These are phyloP conservation scores for Oligia strigilis DNA, from an alignment of 2,888 invertebrate species.

Conservation along the genomic window DNA sequence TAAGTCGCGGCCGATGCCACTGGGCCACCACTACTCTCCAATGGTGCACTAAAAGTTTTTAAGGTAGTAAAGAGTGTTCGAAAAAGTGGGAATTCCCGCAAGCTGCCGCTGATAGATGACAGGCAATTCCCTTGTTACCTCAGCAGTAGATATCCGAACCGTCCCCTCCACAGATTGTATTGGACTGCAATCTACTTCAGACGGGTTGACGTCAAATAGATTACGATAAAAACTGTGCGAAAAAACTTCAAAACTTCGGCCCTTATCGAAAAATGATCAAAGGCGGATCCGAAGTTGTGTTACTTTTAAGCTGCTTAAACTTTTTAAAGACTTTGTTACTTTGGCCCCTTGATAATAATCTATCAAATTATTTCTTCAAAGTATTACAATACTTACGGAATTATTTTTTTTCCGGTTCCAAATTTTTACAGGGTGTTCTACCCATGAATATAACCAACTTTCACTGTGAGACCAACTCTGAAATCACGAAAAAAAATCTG, in stretches of 20 bases:
- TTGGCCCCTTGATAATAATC: constrained; percentile 49
- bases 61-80: constrained; percentile 20
- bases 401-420: too few relatives aligned
- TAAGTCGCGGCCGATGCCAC: too few relatives aligned
- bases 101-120: constrained; percentile 62
- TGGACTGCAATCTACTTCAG: constrained; percentile 63
- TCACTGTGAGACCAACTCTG: too few relatives aligned
- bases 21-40: too few relatives aligned
- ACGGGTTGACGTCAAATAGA: constrained; percentile 59
- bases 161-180: constrained; percentile 59
- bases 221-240: constrained; percentile 51
- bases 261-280: constrained; percentile 61
- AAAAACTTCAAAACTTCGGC: constrained; percentile 45
- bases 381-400: neutral
- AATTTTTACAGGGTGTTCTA: too few relatives aligned
- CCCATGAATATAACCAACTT: too few relatives aligned
- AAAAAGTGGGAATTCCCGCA: constrained; percentile 36
- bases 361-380: constrained; percentile 26
- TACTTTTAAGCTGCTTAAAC: constrained; percentile 47
- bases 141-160: constrained; percentile 39
- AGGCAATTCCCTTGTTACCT: constrained; percentile 60
- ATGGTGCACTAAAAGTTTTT: constrained; percentile 2
- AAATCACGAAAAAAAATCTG: too few relatives aligned
- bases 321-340: constrained; percentile 56
- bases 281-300: constrained; percentile 40